Base-by-base conservation (phyloP, 2,113 vertebrate genomes). In the Lepisosteus osseus region DNA sequence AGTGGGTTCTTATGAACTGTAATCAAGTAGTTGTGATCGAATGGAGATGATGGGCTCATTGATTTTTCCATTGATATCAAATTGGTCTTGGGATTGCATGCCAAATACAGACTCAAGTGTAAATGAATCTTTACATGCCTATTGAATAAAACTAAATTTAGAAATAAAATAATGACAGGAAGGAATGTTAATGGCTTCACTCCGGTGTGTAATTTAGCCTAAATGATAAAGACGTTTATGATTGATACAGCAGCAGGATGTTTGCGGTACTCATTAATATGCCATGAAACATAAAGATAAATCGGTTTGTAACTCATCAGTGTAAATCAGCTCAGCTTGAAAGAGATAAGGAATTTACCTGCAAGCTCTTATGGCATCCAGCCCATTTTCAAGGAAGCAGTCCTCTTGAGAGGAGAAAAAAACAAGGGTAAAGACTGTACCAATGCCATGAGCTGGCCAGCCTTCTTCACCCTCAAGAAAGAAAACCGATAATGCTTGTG, bases 281-380 rank as follows among this genome's bases (percentile, higher is more conserved):
- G 83, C 83, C 81, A 80, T 79, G 79, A 78, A 82, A 85, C 74
- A 65, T 77, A 82, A 85, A 86, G 86, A 89, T 85, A 89, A 88
- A 85, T 82, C 75, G 4, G 15, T 79, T 85, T 76, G 51, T 45
- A 79, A 80, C 68, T 81, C 82, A 80, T 85, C 70, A 4, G 79
- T 79, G 55, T 79, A 85, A 84, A 88, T 87, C 85, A 87, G 81
- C 83, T 76, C 78, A 82, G 79, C 80, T 80, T 79, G 82, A 87
- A 88, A 80, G 80, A 79, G 81, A 82, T 79, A 66, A 81, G 73
- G 81, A 88, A 92, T 90, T 88, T 82, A 90, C 87, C 90, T 92
- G 85, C 85, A 68, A 88, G 84, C 84, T 74, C 78, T 89, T 86
- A 69, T 90, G 90, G 85, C 82, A 80, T 66, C 73, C 70, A 54